Evolutionary conservation across 2,113 vertebrate species (phyloP).

Genomic region (Microtus montanus): DNA sequence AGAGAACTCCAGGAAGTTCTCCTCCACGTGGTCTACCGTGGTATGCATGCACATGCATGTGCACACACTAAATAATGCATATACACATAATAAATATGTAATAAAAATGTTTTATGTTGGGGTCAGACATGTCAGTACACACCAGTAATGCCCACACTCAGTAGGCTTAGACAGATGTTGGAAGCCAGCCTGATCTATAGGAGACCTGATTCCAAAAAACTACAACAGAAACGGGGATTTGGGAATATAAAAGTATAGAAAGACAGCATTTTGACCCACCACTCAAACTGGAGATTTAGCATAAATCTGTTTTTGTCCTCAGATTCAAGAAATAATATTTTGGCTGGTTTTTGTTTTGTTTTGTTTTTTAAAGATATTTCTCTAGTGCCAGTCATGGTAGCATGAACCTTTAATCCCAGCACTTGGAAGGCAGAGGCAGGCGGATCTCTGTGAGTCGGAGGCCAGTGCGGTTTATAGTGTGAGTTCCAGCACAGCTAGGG

Average conservation of each 20-base stretch:
- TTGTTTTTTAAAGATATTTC: not conserved
- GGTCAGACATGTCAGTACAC: not conserved
- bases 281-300: not conserved
- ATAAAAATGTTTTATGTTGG: not conserved
- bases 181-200: not conserved
- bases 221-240: not conserved
- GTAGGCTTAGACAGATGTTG: not conserved
- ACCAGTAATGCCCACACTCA: not conserved
- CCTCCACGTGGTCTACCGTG: not conserved
- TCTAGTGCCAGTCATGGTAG: not conserved
- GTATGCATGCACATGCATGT: not conserved
- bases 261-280: not conserved
- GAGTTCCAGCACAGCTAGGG: not conserved
- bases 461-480: not conserved
- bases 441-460: not conserved
- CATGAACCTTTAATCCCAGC: not conserved
- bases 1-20: not conserved
- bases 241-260: not conserved
- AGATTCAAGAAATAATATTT: not conserved
- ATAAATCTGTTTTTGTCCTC: not conserved
- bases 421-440: not conserved
- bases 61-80: not conserved
- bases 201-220: not conserved
- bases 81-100: not conserved
- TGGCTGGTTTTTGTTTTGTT: not conserved